These are phyloP conservation scores for Drosophila parabipectinata DNA, from an alignment of 1,140 invertebrate species.

Conservation along the genomic window DNA sequence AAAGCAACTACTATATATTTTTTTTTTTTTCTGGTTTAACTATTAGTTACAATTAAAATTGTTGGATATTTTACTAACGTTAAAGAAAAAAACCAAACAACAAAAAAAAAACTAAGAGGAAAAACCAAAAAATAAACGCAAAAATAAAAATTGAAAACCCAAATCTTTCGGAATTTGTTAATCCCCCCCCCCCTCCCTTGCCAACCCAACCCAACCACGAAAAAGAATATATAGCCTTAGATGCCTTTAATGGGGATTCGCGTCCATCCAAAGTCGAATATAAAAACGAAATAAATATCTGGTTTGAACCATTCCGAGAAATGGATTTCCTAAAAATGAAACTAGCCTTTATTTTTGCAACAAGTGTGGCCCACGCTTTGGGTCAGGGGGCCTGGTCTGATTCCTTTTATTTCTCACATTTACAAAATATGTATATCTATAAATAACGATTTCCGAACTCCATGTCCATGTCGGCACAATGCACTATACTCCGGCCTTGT, in stretches of 20 bases:
- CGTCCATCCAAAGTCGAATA: background rate
- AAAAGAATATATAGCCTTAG: background rate
- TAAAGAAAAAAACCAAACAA: constrained; percentile 63
- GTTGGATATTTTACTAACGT: constrained; percentile 82
- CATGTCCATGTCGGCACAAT: constrained; percentile 18
- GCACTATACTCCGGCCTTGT: background rate
- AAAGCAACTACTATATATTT: constrained; percentile 64
- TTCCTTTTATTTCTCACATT: constrained; percentile 26
- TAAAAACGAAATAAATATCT: background rate
- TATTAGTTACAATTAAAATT: constrained; percentile 80
- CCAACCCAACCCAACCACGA: background rate
- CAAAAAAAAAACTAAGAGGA: constrained; percentile 44
- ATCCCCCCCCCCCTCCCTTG: background rate
- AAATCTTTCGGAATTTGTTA: background rate
- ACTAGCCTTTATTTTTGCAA: constrained; percentile 7
- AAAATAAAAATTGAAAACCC: constrained; percentile 50
- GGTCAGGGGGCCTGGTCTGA: background rate
- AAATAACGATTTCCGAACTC: constrained; percentile 35
- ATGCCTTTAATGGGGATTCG: background rate
- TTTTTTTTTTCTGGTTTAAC: constrained; percentile 67
- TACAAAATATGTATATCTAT: constrained; percentile 51
- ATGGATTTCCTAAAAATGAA: constrained; percentile 1
- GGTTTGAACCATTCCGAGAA: background rate
- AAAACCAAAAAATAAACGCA: constrained; percentile 63
- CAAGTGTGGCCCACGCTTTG: constrained; percentile 3